phyloP scores from a whole-genome alignment of 2,797 vertebrate genomes.

The Clarias fuscus region DNA sequence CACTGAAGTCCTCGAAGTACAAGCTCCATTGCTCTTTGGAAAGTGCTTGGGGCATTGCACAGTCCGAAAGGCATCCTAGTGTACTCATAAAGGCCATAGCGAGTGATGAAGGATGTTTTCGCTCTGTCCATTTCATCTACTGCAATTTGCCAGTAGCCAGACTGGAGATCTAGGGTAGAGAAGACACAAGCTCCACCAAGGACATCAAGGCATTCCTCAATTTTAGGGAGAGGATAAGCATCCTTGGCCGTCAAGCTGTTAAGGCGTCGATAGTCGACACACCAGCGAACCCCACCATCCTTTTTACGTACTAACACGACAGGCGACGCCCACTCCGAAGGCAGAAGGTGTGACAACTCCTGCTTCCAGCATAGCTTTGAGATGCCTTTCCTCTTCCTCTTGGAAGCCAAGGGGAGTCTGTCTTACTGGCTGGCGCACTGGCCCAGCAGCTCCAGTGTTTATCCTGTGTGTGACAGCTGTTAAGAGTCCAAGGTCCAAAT shows the following conservation, averaged over 20 bases:
- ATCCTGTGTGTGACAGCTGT: conserved; percentile 31
- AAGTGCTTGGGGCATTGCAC: no score
- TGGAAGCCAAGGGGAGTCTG: conserved; percentile 43
- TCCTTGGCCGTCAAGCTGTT: conserved; percentile 40
- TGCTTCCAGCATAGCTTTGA: neutral
- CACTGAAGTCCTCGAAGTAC: conserved; percentile 65
- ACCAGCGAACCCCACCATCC: conserved; percentile 31
- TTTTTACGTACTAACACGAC: conserved; percentile 36
- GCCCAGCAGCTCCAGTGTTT: conserved; percentile 18
- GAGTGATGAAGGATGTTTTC: conserved; percentile 57
- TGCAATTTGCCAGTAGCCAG: conserved; percentile 63
- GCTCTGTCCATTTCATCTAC: conserved; percentile 53
- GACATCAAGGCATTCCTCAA: conserved; percentile 32
- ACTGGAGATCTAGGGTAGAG: conserved; percentile 47
- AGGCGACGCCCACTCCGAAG: conserved; percentile 41
- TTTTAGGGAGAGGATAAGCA: conserved; percentile 35
- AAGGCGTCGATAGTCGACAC: conserved; percentile 24
- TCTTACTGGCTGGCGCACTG: conserved; percentile 25
- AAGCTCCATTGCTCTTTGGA: conserved; percentile 66
- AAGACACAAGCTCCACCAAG: conserved; percentile 26
- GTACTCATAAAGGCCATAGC: conserved; percentile 51
- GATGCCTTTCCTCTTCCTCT: conserved; percentile 41
- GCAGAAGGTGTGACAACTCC: conserved; percentile 22
- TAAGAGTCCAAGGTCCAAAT: neutral
- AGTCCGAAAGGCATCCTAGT: conserved; percentile 44